Evolutionary conservation across 2,797 vertebrate species (phyloP), one percentile per base, ranked within the genome.

Genomic region (Oreochromis mossambicus): DNA sequence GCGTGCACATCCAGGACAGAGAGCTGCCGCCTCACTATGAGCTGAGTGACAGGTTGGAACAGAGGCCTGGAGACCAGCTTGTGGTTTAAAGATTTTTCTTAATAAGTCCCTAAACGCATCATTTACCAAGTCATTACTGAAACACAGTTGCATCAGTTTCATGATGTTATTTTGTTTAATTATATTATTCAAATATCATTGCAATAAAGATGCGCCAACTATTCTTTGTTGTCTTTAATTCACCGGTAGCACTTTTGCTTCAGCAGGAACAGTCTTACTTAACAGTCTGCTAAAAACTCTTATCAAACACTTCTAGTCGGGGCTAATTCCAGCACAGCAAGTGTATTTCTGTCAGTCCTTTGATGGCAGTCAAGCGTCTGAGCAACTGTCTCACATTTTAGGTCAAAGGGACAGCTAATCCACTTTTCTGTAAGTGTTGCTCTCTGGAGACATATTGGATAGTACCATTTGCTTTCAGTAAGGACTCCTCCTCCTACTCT

Each of bases 331-430:
- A 54, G 41, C 36, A 76, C 46, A 75, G 66, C 2, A 1, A 26
- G 48, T 24, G 76, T 76, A 73, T 56, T 89, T 86, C 43, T 84
- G 83, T 73, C 1, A 29, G 17, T 54, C 52, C 29, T 51, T 77
- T 61, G 54, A 81, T 76, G 52, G 55, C 12, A 50, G 75, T 26
- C 8, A 4, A 43, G 24, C 81, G 6, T 80, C 75, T 82, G 79
- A 89, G 55, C 90, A 89, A 83, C 58, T 26, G 61, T 26, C 21
- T 55, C 75, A 46, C 34, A 78, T 70, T 89, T 75, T 68, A 73
- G 80, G 78, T 48, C 75, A 78, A 56, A 88, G 68, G 63, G 56
- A 51, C 85, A 91, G 83, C 79, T 91, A 90, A 90, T 89, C 83
- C 56, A 79, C 73, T 80, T 81, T 82, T 79, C 83, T 82, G 55